Percentiles rank a stretch among this genome's conserved stretches.
These are phyloP conservation scores for Teleiodes luculella DNA, from an alignment of 2,888 invertebrate species.

Conservation along the genomic window DNA sequence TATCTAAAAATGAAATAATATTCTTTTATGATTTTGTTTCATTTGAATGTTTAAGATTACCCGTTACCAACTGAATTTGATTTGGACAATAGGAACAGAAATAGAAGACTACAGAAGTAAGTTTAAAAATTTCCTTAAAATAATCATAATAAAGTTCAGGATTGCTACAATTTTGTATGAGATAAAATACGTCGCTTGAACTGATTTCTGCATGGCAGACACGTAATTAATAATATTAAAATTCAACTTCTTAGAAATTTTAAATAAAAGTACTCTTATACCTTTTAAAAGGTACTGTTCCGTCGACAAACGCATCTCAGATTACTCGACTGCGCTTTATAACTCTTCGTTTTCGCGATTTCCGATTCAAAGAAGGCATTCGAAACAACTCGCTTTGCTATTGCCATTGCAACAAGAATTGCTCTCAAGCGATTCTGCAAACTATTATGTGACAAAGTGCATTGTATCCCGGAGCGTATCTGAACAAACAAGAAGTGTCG, in stretches of 20 bases:
- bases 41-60: neutral
- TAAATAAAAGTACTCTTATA: no score
- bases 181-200: neutral
- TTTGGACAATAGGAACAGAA: no score
- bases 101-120: no score
- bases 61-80: no score
- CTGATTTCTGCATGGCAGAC: neutral
- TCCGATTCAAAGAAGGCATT: conserved; percentile 3
- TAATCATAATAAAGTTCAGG: neutral
- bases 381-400: neutral
- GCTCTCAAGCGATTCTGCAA: conserved; percentile 7
- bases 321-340: neutral
- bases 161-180: neutral
- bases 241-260: no score
- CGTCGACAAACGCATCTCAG: neutral
- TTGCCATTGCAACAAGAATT: neutral
- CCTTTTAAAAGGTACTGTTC: no score
- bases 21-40: neutral
- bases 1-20: no score
- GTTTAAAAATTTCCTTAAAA: neutral
- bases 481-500: conserved; percentile 32
- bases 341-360: neutral
- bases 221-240: no score
- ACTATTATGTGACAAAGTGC: conserved; percentile 16
- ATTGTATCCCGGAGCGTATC: conserved; percentile 24